Base-by-base conservation (phyloP, 2,113 vertebrate species). In the Jaculus jaculus region DNA sequence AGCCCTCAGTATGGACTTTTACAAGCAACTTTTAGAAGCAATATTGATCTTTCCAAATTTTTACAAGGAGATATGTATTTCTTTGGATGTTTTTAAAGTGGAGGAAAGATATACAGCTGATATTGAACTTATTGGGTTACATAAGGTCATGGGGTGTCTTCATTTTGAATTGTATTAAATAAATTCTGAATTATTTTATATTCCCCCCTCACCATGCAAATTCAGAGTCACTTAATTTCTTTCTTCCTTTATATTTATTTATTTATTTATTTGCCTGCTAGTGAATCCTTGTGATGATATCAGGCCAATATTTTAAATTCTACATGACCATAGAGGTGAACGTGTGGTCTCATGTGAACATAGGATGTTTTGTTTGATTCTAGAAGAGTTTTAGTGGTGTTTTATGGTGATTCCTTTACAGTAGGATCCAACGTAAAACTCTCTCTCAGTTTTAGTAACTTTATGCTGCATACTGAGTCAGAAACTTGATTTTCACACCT, bases 61-160 rank as follows among this genome's bases (percentile, higher is more conserved):
- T 92, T 91, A 65, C 34, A 51, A 81, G 9, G 60, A 61, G 0
- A 39, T n/a, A 37, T 24, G 20, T 20, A 73, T 71, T 4, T 32
- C 54, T 69, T 93, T 54, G 18, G 3, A 69, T 83, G 84, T 74
- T 92, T 84, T 51, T 63, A 26, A 84, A 69, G 26, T 65, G 0
- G 10, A 60, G 18, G 86, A 73, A 84, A 85, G 51, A 87, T 21
- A 78, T 61, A 73, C 0, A 74, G 30, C 30, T 51, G 88, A 91
- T 80, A 85, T 90, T 83, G 3, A 5, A 78, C n/a, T 87, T 86
- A 28, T 72, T n/a, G n/a, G n/a, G 75, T n/a, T 91, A 95, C 94
- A 34, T 8, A 1, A 87, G 90, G 94, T 47, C 42, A 6, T 47
- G 68, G 80, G 65, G 81, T 75, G 86, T 6, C 82, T 84, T n/a